Conservation (phyloP, 37 sponge, comb jelly and placozoan species). For the Amphimedon queenslandica region DNA sequence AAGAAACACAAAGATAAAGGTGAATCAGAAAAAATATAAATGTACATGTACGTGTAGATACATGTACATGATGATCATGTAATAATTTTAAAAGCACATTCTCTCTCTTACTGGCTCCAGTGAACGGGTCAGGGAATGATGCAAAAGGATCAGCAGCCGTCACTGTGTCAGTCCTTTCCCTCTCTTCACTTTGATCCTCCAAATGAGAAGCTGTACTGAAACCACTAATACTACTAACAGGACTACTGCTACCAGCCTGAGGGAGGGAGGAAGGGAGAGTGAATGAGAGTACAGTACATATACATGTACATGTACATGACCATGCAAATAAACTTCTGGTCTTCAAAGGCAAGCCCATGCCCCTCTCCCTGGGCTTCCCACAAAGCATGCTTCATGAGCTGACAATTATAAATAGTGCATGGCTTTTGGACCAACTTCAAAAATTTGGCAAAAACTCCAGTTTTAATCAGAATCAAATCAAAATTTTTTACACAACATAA, state of each 20-base stretch:
- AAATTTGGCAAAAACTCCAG: too few relatives aligned
- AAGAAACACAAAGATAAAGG: background rate
- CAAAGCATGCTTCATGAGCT: too few relatives aligned
- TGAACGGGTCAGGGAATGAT: conserved; percentile 39
- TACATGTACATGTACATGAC: background rate
- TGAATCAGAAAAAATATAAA: background rate
- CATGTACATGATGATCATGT: background rate
- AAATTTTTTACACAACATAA: too few relatives aligned
- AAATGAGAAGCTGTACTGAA: conserved; percentile 68
- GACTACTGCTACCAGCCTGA: conserved; percentile 84
- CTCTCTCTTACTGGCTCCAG: background rate
- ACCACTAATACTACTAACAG: conserved; percentile 79
- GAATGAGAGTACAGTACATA: too few relatives aligned
- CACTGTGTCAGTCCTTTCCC: conserved; percentile 2
- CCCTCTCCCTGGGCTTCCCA: background rate
- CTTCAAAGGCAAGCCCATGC: background rate
- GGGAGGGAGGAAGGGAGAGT: background rate
- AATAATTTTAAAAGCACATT: background rate
- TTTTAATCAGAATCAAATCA: too few relatives aligned
- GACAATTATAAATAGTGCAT: background rate
- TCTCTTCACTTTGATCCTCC: conserved; percentile 43
- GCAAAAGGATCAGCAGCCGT: conserved; percentile 31
- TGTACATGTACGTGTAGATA: background rate
- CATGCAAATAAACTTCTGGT: background rate
- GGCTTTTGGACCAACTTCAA: too few relatives aligned